phyloP scores from a whole-genome alignment of 2,797 vertebrate species.

The Sternotherus odoratus region DNA sequence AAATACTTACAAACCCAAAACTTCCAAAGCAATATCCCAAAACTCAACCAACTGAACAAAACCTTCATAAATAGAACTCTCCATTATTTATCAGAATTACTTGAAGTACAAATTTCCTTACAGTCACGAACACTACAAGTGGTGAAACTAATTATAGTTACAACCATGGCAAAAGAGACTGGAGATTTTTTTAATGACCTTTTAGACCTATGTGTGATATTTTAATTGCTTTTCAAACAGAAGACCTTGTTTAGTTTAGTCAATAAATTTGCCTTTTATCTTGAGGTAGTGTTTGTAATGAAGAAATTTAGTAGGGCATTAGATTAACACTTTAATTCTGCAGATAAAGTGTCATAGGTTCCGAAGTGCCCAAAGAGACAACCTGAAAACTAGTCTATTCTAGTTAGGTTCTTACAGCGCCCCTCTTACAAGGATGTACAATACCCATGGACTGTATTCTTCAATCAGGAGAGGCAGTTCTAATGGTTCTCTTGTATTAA shows the following conservation, averaged over 20 bases:
- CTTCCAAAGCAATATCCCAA: background rate
- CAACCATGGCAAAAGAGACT: background rate
- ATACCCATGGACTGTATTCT: background rate
- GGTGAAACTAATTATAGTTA: background rate
- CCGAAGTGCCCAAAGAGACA: background rate
- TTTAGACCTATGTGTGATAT: background rate
- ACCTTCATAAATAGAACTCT: background rate
- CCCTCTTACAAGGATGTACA: background rate
- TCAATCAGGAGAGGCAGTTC: background rate
- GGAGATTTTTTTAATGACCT: constrained; percentile 23
- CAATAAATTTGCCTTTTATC: constrained; percentile 13
- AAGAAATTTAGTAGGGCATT: constrained; percentile 32
- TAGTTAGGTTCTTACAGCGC: accelerated
- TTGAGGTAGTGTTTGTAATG: constrained; percentile 70
- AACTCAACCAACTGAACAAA: background rate
- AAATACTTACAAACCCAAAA: constrained; percentile 1
- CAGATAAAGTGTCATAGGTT: background rate
- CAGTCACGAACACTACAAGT: background rate
- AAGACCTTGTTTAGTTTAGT: background rate
- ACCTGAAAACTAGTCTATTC: background rate
- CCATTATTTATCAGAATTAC: constrained; percentile 32
- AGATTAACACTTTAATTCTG: background rate
- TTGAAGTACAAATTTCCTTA: background rate
- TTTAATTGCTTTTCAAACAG: background rate
- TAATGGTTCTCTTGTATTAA: background rate